Percentiles rank a stretch among this genome's conserved stretches.
Conservation (phyloP, 1,140 invertebrate genomes). For the Stegodyphus mimosarum region DNA sequence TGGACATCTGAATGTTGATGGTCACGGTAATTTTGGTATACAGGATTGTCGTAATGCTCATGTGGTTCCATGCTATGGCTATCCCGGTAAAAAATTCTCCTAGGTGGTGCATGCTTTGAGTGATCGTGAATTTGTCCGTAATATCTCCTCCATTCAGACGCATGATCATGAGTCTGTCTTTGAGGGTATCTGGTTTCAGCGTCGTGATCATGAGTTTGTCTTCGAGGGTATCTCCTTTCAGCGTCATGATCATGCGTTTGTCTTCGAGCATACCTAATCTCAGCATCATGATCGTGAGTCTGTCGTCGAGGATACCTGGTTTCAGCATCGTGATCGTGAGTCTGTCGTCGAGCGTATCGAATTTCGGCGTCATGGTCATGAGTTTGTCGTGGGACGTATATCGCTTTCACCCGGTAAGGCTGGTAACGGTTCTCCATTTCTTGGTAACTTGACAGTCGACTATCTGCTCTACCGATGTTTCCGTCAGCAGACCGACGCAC, state of each 20-base stretch:
- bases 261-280: neutral
- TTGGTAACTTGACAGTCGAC: neutral
- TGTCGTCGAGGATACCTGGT: neutral
- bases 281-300: constrained; percentile 51
- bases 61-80: constrained; percentile 49
- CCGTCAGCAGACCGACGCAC: constrained; percentile 2
- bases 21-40: constrained; percentile 18
- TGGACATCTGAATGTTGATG: constrained; percentile 48
- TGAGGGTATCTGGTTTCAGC: neutral
- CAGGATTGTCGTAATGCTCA: constrained; percentile 19
- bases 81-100: constrained; percentile 43
- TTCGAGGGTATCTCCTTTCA: neutral
- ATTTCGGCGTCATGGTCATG: constrained; percentile 45
- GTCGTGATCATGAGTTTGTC: constrained; percentile 18
- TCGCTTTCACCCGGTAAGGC: neutral
- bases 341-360: neutral
- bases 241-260: constrained; percentile 48
- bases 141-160: neutral
- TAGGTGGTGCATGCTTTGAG: neutral
- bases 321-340: constrained; percentile 23
- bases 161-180: neutral
- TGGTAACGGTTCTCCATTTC: neutral
- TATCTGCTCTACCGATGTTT: neutral
- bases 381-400: constrained; percentile 1
- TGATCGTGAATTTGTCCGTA: neutral